phyloP scores from a whole-genome alignment of 23 tunicate species.

The Diplosoma virens region DNA sequence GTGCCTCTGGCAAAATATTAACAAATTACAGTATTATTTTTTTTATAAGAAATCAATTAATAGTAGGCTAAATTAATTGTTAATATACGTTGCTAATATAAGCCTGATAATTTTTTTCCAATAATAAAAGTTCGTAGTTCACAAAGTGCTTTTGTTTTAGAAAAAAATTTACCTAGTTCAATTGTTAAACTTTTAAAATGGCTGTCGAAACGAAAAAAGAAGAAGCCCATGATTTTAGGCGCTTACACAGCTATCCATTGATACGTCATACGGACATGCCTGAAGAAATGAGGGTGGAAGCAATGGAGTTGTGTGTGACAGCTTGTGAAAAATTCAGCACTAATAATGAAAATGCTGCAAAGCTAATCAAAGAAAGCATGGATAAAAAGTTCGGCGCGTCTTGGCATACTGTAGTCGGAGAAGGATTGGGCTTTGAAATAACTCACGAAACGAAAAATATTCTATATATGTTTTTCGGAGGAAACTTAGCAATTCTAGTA shows the following conservation, averaged over 20 bases:
- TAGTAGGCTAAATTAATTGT: too few species aligned
- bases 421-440: constrained; percentile 96
- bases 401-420: constrained; percentile 98
- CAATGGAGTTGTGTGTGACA: constrained; percentile 94
- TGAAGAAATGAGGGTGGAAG: constrained; percentile 99
- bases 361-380: constrained; percentile 99
- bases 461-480: constrained; percentile 95
- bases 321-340: constrained; percentile 92
- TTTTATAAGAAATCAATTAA: too few species aligned
- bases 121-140: too few species aligned
- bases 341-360: constrained; percentile 92
- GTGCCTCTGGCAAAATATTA: too few species aligned
- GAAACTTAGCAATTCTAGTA: constrained; percentile 83
- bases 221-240: constrained; percentile 70
- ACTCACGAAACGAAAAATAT: constrained; percentile 94
- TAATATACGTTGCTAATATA: too few species aligned
- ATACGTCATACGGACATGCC: constrained; percentile 98
- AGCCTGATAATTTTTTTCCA: too few species aligned
- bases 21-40: too few species aligned
- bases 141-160: too few species aligned
- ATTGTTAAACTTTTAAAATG: too few species aligned
- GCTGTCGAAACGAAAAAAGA: constrained; percentile 75
- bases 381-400: constrained; percentile 99
- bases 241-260: constrained; percentile 88
- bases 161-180: too few species aligned